A percentile compares a stretch with the other conserved stretches of the same genome.
These are phyloP conservation scores for Vulpes ferrilata DNA, from an alignment of 2,113 vertebrate species.

Conservation along the genomic window DNA sequence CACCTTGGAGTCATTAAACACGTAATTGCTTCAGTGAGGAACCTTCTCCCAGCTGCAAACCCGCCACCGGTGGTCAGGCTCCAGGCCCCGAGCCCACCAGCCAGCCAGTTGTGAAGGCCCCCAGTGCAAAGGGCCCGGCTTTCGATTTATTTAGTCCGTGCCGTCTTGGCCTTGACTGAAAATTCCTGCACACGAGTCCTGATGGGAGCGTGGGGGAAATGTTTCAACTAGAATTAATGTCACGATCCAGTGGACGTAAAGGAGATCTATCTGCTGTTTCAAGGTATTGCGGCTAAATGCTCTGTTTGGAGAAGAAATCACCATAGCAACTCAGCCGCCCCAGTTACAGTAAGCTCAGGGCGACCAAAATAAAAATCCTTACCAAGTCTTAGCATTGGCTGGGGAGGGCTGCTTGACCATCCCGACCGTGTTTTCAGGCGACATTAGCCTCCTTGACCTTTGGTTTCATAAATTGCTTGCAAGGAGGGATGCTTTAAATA, in stretches of 20 bases:
- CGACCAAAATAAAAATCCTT: slow-evolving; percentile 76
- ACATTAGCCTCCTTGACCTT: too few species aligned
- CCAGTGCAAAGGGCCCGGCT: neutral
- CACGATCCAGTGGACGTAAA: slow-evolving; percentile 49
- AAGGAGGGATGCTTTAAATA: slow-evolving; percentile 59
- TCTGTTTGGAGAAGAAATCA: slow-evolving; percentile 82
- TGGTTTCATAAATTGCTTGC: slow-evolving; percentile 23
- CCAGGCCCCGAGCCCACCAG: neutral
- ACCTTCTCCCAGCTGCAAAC: slow-evolving; percentile 39
- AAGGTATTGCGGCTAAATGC: slow-evolving; percentile 64
- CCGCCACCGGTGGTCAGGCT: neutral
- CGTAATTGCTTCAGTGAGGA: slow-evolving; percentile 24
- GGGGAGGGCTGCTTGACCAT: neutral
- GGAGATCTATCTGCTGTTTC: slow-evolving; percentile 60
- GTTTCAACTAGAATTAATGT: slow-evolving; percentile 42
- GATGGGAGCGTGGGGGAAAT: neutral
- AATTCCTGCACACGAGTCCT: slow-evolving; percentile 46
- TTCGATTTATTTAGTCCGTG: neutral
- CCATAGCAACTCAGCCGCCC: slow-evolving; percentile 77
- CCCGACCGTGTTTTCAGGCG: slow-evolving; percentile 55
- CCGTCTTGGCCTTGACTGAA: slow-evolving; percentile 36
- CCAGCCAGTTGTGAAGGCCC: slow-evolving; percentile 44
- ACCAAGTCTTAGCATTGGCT: slow-evolving; percentile 23
- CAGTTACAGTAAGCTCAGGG: slow-evolving; percentile 73
- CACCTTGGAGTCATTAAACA: slow-evolving; percentile 51